These are phyloP conservation scores for Smutsia gigantea DNA, from an alignment of 2,797 vertebrate genomes.

Conservation along the genomic window DNA sequence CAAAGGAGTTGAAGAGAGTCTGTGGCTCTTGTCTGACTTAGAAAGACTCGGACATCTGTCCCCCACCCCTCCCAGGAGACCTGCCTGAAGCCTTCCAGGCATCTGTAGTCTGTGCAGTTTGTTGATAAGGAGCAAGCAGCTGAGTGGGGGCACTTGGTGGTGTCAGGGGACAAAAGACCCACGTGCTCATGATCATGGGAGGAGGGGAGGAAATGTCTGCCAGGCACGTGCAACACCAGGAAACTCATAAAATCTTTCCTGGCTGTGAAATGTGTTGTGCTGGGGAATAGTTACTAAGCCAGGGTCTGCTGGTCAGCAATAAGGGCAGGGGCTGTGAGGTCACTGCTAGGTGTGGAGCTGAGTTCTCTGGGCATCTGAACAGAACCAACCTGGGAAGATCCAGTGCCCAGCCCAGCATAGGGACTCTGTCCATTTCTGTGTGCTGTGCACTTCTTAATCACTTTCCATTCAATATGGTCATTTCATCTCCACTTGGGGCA, in stretches of 20 bases:
- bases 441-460: background rate
- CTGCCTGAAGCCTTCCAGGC: background rate
- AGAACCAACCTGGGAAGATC: background rate
- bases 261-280: background rate
- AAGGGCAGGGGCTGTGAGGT: background rate
- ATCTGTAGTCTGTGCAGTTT: slow-evolving; percentile 27
- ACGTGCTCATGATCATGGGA: background rate
- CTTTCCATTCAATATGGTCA: background rate
- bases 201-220: slow-evolving; percentile 15
- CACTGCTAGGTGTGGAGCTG: background rate
- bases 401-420: background rate
- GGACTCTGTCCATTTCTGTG: too few species aligned
- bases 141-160: background rate
- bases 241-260: slow-evolving; percentile 44
- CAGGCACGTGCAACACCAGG: background rate
- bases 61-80: background rate
- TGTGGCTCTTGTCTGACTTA: slow-evolving; percentile 29
- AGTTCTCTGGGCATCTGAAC: background rate
- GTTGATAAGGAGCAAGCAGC: slow-evolving; percentile 3
- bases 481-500: background rate
- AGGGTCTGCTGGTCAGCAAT: background rate
- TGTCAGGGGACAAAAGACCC: slow-evolving; percentile 16
- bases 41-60: background rate
- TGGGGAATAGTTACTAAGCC: background rate
- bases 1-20: background rate